Evolutionary conservation across 2,888 invertebrate species (phyloP).

Genomic region (Drosophila engyochracea): DNA sequence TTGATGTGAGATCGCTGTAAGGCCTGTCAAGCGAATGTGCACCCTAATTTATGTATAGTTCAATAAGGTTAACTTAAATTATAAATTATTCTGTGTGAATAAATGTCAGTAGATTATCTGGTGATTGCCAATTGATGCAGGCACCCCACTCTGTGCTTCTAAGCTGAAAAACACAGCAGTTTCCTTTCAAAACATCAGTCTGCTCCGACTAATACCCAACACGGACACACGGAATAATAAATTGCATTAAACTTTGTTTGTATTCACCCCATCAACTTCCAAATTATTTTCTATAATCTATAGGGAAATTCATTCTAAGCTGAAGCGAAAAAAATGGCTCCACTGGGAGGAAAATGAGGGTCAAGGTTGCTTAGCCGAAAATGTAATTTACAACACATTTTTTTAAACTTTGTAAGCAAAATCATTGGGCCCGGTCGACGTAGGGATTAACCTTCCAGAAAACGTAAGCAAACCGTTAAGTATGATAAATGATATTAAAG

Average conservation of each 20-base stretch:
- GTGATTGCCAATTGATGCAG: background rate
- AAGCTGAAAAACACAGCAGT: background rate
- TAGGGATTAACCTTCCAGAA: background rate
- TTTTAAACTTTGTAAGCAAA: background rate
- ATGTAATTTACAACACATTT: background rate
- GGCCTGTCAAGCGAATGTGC: background rate
- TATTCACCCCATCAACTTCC: background rate
- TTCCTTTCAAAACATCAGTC: background rate
- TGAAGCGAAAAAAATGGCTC: background rate
- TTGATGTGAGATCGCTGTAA: slow-evolving; percentile 69
- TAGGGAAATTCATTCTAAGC: background rate
- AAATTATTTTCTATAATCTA: background rate
- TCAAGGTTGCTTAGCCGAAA: background rate
- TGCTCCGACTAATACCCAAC: background rate
- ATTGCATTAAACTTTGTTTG: background rate
- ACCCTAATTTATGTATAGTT: slow-evolving; percentile 24
- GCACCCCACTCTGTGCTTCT: rapidly evolving
- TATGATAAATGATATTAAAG: slow-evolving; percentile 35
- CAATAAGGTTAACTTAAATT: slow-evolving; percentile 35
- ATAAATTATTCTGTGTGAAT: slow-evolving; percentile 26
- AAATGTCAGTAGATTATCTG: slow-evolving; percentile 1
- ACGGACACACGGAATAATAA: background rate
- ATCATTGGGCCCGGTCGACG: background rate
- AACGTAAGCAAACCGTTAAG: slow-evolving; percentile 28
- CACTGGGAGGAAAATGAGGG: background rate